These are phyloP conservation scores for Saccopteryx leptura DNA, from an alignment of 2,113 vertebrate species.

Conservation along the genomic window DNA sequence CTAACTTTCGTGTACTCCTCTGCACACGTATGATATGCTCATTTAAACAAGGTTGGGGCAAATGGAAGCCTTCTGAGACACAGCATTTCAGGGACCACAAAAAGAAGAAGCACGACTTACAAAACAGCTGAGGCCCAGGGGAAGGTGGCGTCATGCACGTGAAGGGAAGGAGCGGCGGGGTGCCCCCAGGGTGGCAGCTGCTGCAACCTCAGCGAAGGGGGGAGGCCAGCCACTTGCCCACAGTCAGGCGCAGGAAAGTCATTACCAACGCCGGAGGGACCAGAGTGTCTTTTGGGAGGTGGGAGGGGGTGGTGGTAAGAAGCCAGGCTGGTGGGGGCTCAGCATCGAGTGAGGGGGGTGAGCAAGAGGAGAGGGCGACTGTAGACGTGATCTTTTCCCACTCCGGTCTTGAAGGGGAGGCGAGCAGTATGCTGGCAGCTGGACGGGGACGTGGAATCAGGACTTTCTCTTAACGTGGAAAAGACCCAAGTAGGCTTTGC, in stretches of 20 bases:
- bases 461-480: not conserved
- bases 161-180: not conserved
- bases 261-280: rapidly evolving
- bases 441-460: not conserved
- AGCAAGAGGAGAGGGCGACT: not conserved
- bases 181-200: not conserved
- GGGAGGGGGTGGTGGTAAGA: not conserved
- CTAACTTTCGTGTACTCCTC: not conserved
- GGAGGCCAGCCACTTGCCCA: rapidly evolving
- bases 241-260: not conserved
- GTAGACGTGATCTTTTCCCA: not conserved
- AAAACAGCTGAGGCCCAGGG: not conserved
- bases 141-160: rapidly evolving
- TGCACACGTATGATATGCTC: no score
- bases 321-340: not conserved
- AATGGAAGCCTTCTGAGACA: not conserved
- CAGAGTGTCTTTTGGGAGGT: not conserved
- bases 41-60: not conserved
- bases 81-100: not conserved
- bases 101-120: rapidly evolving
- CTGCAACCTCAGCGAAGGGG: not conserved
- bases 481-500: not conserved
- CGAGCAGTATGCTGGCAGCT: not conserved
- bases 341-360: not conserved
- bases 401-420: not conserved